Percentiles rank a stretch among this genome's conserved stretches.
These are phyloP conservation scores for Taenioides sp. DNA, from an alignment of 2,797 vertebrate genomes.

Conservation along the genomic window DNA sequence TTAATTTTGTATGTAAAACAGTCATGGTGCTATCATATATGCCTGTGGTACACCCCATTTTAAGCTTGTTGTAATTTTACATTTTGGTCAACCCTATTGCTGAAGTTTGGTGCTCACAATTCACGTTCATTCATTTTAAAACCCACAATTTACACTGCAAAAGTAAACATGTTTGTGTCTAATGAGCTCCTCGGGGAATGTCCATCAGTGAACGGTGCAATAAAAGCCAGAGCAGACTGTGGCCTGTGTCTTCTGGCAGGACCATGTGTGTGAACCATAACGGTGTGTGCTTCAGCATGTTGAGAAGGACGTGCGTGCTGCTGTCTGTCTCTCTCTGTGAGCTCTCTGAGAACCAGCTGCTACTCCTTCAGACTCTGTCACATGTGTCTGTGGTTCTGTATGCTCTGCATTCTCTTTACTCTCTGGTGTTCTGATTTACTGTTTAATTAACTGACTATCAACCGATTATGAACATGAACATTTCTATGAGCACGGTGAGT, in stretches of 20 bases:
- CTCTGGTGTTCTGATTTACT: background rate
- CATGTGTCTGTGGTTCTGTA: slow-evolving; percentile 4
- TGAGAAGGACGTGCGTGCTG: background rate
- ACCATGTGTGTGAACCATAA: background rate
- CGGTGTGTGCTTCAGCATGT: background rate
- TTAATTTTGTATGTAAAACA: too few relatives aligned
- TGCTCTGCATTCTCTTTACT: background rate
- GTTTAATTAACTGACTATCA: background rate
- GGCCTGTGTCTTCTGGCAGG: background rate
- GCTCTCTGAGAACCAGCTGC: background rate
- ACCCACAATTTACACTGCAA: background rate
- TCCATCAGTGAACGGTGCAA: background rate
- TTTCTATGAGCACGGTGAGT: background rate
- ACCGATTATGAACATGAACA: background rate
- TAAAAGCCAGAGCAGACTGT: background rate
- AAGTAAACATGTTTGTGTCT: background rate
- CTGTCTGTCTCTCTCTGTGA: background rate
- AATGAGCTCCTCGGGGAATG: background rate
- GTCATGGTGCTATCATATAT: too few relatives aligned
- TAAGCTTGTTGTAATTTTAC: too few relatives aligned
- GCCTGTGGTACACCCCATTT: too few relatives aligned
- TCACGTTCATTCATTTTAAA: background rate
- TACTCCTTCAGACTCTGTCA: background rate
- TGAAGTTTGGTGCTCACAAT: too few relatives aligned
- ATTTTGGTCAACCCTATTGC: too few relatives aligned